These are phyloP conservation scores for Campylomormyrus numenius DNA, from an alignment of 2,113 vertebrate species.

Conservation along the genomic window DNA sequence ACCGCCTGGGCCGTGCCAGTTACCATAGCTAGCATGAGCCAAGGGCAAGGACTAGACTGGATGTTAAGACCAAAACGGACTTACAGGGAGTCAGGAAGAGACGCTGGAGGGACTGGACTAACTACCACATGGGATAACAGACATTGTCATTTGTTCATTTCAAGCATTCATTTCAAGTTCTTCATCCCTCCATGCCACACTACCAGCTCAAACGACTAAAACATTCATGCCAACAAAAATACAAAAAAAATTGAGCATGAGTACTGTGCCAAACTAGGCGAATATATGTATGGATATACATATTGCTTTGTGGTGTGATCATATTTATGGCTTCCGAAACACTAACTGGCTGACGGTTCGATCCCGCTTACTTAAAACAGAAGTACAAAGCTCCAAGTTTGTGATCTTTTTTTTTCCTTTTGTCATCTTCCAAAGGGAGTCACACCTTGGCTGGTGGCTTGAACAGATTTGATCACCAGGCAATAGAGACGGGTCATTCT, in stretches of 20 bases:
- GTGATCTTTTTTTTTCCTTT: slow-evolving; percentile 50
- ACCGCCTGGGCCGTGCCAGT: slow-evolving; percentile 39
- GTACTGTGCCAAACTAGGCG: slow-evolving; percentile 55
- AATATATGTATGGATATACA: slow-evolving; percentile 55
- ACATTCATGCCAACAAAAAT: slow-evolving; percentile 25
- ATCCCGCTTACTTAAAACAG: slow-evolving; percentile 18
- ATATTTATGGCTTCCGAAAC: slow-evolving; percentile 48
- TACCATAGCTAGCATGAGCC: slow-evolving; percentile 64
- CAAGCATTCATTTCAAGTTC: slow-evolving; percentile 50
- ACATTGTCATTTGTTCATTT: slow-evolving; percentile 48
- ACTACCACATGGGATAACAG: slow-evolving; percentile 50
- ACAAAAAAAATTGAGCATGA: slow-evolving; percentile 69
- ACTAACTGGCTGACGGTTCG: slow-evolving; percentile 43
- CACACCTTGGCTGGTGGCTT: slow-evolving; percentile 97
- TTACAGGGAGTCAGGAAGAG: slow-evolving; percentile 42
- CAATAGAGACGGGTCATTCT: slow-evolving; percentile 44
- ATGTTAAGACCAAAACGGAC: slow-evolving; percentile 67
- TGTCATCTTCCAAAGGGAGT: slow-evolving; percentile 86
- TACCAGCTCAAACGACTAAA: slow-evolving; percentile 63
- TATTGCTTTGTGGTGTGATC: slow-evolving; percentile 63
- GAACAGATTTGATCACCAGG: slow-evolving; percentile 67
- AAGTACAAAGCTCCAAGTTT: slow-evolving; percentile 45
- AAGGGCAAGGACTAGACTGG: slow-evolving; percentile 65
- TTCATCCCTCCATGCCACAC: slow-evolving; percentile 44
- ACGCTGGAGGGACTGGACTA: slow-evolving; percentile 51